Percentiles rank a stretch among this genome's conserved stretches.
Evolutionary conservation across 35 echinoderm and acorn worm genomes (phyloP).

Genomic region (Acanthaster planci): DNA sequence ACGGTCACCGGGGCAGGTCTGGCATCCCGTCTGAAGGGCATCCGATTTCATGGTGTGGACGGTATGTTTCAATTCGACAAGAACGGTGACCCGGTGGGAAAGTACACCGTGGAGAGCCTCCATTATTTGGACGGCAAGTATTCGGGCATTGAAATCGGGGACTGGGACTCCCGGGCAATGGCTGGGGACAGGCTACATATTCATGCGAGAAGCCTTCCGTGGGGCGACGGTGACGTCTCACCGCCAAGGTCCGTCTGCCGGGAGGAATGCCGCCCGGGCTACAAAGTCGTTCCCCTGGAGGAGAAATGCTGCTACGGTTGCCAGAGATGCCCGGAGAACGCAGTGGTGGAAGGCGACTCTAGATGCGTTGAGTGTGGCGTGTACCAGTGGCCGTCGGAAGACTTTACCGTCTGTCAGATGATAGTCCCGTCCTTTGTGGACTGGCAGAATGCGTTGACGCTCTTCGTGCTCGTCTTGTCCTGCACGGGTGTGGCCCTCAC

Average conservation of each 20-base stretch:
- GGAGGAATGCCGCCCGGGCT: constrained; percentile 26
- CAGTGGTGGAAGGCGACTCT: background rate
- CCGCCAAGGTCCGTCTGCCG: constrained; percentile 33
- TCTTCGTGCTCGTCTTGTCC: background rate
- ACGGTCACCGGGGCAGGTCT: background rate
- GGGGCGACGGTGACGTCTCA: background rate
- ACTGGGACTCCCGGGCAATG: constrained; percentile 12
- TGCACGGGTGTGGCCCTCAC: background rate
- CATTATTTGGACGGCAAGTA: constrained; percentile 2
- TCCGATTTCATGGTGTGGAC: constrained; percentile 13
- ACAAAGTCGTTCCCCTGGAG: constrained; percentile 15
- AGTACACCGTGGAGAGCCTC: constrained; percentile 14
- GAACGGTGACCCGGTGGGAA: constrained; percentile 42
- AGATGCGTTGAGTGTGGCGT: background rate
- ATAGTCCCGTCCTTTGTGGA: background rate
- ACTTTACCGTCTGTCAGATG: background rate
- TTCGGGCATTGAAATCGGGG: background rate
- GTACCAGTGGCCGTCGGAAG: constrained; percentile 11
- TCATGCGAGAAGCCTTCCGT: background rate
- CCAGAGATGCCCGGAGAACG: constrained; percentile 27
- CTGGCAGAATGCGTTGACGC: background rate
- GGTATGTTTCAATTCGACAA: constrained; percentile 34
- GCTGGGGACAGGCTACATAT: background rate
- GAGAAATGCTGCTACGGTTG: constrained; percentile 42
- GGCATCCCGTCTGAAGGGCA: background rate